Percentiles rank a stretch among this genome's conserved stretches.
phyloP scores from a whole-genome alignment of 1,140 invertebrate genomes.

The Sycophila sp. region DNA sequence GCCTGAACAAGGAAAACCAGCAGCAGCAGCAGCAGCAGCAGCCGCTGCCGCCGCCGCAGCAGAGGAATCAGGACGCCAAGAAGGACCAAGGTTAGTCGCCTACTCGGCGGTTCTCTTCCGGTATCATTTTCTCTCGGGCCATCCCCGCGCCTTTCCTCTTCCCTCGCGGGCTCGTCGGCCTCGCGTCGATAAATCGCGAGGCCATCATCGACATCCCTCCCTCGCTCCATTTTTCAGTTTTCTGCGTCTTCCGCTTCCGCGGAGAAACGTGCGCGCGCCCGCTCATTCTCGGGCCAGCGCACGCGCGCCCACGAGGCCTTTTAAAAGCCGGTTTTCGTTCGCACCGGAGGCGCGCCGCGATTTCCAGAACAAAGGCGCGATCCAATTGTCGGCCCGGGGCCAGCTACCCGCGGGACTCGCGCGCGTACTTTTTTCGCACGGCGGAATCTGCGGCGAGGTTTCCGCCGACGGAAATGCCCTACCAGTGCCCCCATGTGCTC shows the following conservation, averaged over 20 bases:
- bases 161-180: not conserved
- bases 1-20: slow-evolving; percentile 74
- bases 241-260: slow-evolving; percentile 7
- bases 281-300: not conserved
- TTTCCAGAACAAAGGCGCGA: not conserved
- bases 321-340: slow-evolving; percentile 16
- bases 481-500: slow-evolving; percentile 21
- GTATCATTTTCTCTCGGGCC: too few relatives aligned
- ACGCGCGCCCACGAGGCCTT: slow-evolving; percentile 20
- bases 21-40: slow-evolving; percentile 67
- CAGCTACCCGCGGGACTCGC: too few relatives aligned
- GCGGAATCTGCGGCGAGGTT: not conserved
- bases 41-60: too few relatives aligned
- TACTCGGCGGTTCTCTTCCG: not conserved
- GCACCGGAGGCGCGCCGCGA: not conserved
- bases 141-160: not conserved
- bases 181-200: too few relatives aligned
- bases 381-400: not conserved
- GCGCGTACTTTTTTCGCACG: not conserved
- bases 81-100: slow-evolving; percentile 74
- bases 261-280: slow-evolving; percentile 4
- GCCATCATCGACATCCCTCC: too few relatives aligned
- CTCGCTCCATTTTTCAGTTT: slow-evolving; percentile 39
- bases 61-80: slow-evolving; percentile 66
- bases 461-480: not conserved